Conservation (phyloP, 1,140 invertebrate species). For the Adoxophyes honmai region DNA sequence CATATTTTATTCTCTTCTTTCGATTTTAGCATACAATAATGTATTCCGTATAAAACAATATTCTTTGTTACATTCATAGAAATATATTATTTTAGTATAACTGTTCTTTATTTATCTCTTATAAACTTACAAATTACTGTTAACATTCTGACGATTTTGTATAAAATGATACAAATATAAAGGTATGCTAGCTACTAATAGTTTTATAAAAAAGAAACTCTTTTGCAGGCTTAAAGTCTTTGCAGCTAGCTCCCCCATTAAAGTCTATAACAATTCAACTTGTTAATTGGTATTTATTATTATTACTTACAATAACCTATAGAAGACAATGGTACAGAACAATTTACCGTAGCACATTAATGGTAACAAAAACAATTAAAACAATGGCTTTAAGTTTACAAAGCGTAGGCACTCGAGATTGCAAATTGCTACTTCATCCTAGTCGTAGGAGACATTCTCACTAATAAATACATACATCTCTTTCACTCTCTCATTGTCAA, state of each 20-base stretch:
- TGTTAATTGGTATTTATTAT: slow-evolving; percentile 73
- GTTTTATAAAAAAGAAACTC: slow-evolving; percentile 3
- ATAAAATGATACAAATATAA: slow-evolving; percentile 73
- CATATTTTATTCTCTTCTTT: slow-evolving; percentile 71
- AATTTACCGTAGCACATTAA: slow-evolving; percentile 67
- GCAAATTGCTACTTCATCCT: slow-evolving; percentile 74
- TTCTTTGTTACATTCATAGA: slow-evolving; percentile 75
- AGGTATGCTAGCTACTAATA: background rate
- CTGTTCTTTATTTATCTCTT: slow-evolving; percentile 70
- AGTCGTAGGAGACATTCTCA: slow-evolving; percentile 66
- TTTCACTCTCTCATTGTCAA: slow-evolving; percentile 32
- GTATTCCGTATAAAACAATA: slow-evolving; percentile 76
- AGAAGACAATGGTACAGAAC: slow-evolving; percentile 73
- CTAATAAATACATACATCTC: slow-evolving; percentile 70
- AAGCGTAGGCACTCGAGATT: slow-evolving; percentile 77
- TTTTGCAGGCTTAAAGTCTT: background rate
- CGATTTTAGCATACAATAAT: slow-evolving; percentile 69
- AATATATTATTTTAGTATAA: slow-evolving; percentile 77
- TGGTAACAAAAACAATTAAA: slow-evolving; percentile 76
- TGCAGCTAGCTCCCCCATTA: slow-evolving; percentile 26
- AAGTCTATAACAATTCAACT: slow-evolving; percentile 73
- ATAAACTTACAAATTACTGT: slow-evolving; percentile 76
- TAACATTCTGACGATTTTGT: slow-evolving; percentile 74
- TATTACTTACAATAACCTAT: slow-evolving; percentile 69
- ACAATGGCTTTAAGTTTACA: slow-evolving; percentile 71